Evolutionary conservation across 23 tunicate genomes (phyloP).

Genomic region (Ciona savignyi): DNA sequence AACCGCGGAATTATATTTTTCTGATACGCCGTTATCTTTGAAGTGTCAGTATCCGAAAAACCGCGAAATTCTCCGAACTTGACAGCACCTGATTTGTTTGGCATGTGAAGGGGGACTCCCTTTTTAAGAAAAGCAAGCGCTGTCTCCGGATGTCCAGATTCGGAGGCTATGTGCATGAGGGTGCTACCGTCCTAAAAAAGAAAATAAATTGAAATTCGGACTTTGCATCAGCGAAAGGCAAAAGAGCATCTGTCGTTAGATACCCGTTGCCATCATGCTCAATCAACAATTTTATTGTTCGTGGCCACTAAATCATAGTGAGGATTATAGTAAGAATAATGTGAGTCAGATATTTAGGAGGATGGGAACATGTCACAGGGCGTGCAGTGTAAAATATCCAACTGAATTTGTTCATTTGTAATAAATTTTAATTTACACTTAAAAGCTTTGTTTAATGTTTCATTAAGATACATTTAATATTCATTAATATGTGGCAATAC

Average conservation of each 20-base stretch:
- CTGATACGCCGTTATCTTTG: neutral
- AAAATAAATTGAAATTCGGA: neutral
- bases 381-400: too few relatives aligned
- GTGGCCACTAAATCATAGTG: too few relatives aligned
- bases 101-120: conserved; percentile 89
- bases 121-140: conserved; percentile 64
- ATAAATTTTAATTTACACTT: too few relatives aligned
- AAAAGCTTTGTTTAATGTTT: too few relatives aligned
- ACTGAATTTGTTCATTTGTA: too few relatives aligned
- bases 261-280: too few relatives aligned
- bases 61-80: neutral
- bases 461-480: neutral
- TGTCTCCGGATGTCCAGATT: conserved; percentile 80
- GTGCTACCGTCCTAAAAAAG: conserved; percentile 89
- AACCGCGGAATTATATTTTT: neutral
- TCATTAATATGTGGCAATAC: conserved; percentile 10
- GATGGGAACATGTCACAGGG: too few relatives aligned
- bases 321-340: too few relatives aligned
- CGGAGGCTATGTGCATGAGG: conserved; percentile 89
- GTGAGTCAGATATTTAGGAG: too few relatives aligned
- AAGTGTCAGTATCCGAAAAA: neutral
- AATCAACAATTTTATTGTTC: too few relatives aligned
- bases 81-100: conserved; percentile 72
- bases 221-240: neutral
- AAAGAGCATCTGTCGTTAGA: too few relatives aligned